Evolutionary conservation across 2,888 invertebrate species (phyloP), one percentile per base, ranked within the genome.

Genomic region (Drosophila prolongata): DNA sequence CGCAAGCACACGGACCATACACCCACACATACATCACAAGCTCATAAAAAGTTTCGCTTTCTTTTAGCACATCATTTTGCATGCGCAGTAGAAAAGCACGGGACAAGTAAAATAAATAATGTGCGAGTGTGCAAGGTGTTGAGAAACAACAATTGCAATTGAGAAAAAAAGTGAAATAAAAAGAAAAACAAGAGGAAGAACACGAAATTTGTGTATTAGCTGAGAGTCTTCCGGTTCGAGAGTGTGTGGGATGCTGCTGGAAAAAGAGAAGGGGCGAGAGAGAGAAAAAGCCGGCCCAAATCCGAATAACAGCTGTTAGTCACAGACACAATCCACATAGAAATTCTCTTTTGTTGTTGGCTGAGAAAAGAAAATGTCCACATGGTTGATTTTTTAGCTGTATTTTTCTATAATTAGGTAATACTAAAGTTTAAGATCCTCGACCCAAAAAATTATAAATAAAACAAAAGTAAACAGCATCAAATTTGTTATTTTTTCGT

Each of bases 51-150:
- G 67, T 89, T 87, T 87, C 87, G 87, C 87, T 87, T 87, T 87
- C 89, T 86, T 89, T 87, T 89, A 89, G 81, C 87, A 77, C 79
- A 87, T 55, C 35, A 86, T 88, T 89, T 89, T 87, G 80, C 81
- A 81, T 89, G 89, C 87, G 89, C 87, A 89, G 80, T 80, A 84
- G 87, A 62, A 72, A 75, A 54, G 55, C 57, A 49, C 30, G 84
- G 65, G 69, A 66, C 61, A 50, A 70, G 61, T 44, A 44, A 55
- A 59, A 53, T 54, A 50, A 57, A 69, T 27, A 57, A 40, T 27
- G 11, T 56, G 40, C 27, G 35, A 50, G 43, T 67, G 49, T 40
- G 46, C 60, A 56, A 71, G 74, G 74, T 70, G 64, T 73, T 77
- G 55, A 67, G 68, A 64, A 78, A 66, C 71, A 85, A 74, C 71